Evolutionary conservation across 2,797 vertebrate species (phyloP).

Genomic region (Coilia nasus): DNA sequence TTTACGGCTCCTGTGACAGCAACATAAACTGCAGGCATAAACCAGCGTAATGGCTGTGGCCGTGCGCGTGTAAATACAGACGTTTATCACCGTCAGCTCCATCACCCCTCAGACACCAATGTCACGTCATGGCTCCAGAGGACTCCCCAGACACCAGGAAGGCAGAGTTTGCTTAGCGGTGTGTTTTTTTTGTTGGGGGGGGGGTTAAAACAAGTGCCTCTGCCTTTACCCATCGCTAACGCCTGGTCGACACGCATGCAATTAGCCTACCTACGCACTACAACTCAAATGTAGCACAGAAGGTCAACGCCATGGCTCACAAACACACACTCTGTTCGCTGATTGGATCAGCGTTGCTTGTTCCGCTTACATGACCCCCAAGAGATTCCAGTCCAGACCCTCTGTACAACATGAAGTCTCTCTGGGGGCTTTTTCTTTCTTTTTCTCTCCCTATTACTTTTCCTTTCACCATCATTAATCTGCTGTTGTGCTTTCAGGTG

Average conservation of each 20-base stretch:
- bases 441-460: too few species aligned
- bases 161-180: background rate
- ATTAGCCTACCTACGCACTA: too few species aligned
- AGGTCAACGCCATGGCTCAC: too few species aligned
- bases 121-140: background rate
- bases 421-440: too few species aligned
- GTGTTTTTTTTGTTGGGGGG: background rate
- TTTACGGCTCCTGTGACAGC: constrained; percentile 59
- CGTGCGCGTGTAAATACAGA: constrained; percentile 13
- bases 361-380: too few species aligned
- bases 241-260: too few species aligned
- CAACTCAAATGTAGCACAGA: too few species aligned
- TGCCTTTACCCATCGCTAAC: too few species aligned
- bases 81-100: background rate
- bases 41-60: constrained; percentile 38
- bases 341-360: too few species aligned
- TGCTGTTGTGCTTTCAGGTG: constrained; percentile 71
- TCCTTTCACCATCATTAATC: background rate
- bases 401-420: too few species aligned
- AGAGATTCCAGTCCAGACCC: too few species aligned
- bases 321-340: too few species aligned
- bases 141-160: background rate
- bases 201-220: background rate
- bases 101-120: background rate
- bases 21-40: constrained; percentile 58